These are phyloP conservation scores for Sitophilus oryzae DNA, from an alignment of 1,140 invertebrate genomes.

Conservation along the genomic window DNA sequence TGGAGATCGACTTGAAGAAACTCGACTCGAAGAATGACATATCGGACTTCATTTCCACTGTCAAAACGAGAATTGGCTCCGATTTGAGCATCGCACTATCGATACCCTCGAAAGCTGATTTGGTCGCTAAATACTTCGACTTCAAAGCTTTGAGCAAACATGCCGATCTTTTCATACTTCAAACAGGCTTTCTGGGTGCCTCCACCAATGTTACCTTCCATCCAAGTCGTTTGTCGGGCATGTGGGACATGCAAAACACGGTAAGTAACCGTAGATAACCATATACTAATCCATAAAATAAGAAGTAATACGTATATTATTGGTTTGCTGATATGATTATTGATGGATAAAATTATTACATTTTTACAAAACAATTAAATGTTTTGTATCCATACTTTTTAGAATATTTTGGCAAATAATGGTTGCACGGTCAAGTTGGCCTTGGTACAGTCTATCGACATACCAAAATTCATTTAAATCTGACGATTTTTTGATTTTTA, in stretches of 20 bases:
- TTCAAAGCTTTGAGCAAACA: constrained; percentile 57
- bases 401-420: no score
- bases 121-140: constrained; percentile 64
- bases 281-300: no score
- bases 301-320: no score
- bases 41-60: constrained; percentile 51
- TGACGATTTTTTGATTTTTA: no score
- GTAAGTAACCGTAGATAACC: no score
- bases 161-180: constrained; percentile 60
- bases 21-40: constrained; percentile 52
- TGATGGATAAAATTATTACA: no score
- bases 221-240: constrained; percentile 67
- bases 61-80: constrained; percentile 50
- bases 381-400: no score
- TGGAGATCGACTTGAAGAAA: constrained; percentile 58
- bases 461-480: no score
- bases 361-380: no score
- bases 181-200: constrained; percentile 62
- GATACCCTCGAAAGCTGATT: constrained; percentile 56
- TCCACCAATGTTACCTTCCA: constrained; percentile 64
- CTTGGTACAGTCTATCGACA: no score
- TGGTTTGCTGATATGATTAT: no score
- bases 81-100: constrained; percentile 54
- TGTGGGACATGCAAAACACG: constrained; percentile 72
- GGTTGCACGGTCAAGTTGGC: no score